A percentile compares a stretch with the other conserved stretches of the same genome.
These are phyloP conservation scores for Andrena praecox DNA, from an alignment of 2,888 invertebrate genomes.

Conservation along the genomic window DNA sequence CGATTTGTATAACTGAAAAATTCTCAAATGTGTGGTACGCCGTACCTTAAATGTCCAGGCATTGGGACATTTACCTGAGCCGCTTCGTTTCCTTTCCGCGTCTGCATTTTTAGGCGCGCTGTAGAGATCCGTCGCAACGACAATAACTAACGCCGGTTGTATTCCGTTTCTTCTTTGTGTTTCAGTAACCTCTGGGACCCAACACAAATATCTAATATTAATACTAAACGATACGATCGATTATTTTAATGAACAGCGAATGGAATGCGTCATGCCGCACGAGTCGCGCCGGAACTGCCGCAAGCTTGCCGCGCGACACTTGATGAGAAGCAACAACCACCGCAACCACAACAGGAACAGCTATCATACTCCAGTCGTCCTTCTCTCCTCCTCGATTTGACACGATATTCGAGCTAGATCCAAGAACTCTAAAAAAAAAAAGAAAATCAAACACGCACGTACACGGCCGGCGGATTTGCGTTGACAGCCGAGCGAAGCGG, in stretches of 20 bases:
- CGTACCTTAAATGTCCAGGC: no score
- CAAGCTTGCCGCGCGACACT: conserved; percentile 77
- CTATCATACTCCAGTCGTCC: conserved; percentile 73
- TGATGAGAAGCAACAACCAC: conserved; percentile 62
- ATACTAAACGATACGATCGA: conserved; percentile 83
- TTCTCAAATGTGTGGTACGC: no score
- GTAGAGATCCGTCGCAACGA: neutral
- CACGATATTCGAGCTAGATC: conserved; percentile 53
- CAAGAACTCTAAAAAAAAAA: conserved; percentile 9
- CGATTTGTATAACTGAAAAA: no score
- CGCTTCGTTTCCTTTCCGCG: neutral
- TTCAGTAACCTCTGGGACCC: conserved; percentile 84
- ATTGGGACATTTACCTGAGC: no score
- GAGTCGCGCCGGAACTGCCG: conserved; percentile 79
- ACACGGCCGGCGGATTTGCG: neutral
- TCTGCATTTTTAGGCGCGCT: neutral
- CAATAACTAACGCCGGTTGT: conserved; percentile 28
- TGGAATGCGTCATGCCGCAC: conserved; percentile 79
- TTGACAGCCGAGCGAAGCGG: neutral
- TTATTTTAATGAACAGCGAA: conserved; percentile 82
- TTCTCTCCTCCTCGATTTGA: conserved; percentile 76
- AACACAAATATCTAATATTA: conserved; percentile 84
- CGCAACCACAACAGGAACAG: conserved; percentile 54
- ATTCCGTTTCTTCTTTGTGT: conserved; percentile 74
- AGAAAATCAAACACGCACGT: neutral